Percentiles rank a stretch among this genome's conserved stretches.
Conservation (phyloP, 1,140 invertebrate genomes). For the Musca vetustissima region DNA sequence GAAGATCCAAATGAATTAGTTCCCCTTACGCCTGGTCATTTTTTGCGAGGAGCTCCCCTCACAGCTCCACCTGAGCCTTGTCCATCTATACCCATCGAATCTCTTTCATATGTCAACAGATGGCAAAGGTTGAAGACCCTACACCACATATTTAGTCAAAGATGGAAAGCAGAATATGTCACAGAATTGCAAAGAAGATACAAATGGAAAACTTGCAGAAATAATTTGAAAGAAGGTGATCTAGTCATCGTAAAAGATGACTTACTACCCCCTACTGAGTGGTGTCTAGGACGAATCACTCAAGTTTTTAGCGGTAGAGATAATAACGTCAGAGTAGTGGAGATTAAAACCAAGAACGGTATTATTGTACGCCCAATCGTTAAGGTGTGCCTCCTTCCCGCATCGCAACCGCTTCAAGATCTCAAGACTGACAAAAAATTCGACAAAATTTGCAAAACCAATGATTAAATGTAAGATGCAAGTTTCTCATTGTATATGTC, state of each 20-base stretch:
- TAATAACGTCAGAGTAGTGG: conserved; percentile 10
- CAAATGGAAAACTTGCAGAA: conserved; percentile 30
- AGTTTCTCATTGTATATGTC: neutral
- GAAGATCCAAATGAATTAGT: neutral
- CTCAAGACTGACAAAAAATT: neutral
- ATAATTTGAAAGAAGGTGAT: conserved; percentile 9
- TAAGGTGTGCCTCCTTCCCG: neutral
- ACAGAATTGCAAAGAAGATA: conserved; percentile 24
- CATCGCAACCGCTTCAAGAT: neutral
- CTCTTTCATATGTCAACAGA: neutral
- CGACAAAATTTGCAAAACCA: neutral
- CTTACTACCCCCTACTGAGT: conserved; percentile 42
- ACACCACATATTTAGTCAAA: conserved; percentile 30
- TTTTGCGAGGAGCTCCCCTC: conserved; percentile 1
- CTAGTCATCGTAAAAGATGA: conserved; percentile 48
- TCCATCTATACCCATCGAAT: neutral
- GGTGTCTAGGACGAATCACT: conserved; percentile 45
- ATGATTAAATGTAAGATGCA: neutral
- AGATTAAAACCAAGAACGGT: conserved; percentile 4
- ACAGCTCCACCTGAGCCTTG: neutral
- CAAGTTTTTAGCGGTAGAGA: neutral
- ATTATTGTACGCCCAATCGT: neutral
- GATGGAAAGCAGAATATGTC: conserved; percentile 35
- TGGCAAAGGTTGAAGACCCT: neutral
- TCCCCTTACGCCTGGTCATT: conserved; percentile 11